Conservation (phyloP, 2,888 invertebrate species). For the Polydrusus cervinus region DNA sequence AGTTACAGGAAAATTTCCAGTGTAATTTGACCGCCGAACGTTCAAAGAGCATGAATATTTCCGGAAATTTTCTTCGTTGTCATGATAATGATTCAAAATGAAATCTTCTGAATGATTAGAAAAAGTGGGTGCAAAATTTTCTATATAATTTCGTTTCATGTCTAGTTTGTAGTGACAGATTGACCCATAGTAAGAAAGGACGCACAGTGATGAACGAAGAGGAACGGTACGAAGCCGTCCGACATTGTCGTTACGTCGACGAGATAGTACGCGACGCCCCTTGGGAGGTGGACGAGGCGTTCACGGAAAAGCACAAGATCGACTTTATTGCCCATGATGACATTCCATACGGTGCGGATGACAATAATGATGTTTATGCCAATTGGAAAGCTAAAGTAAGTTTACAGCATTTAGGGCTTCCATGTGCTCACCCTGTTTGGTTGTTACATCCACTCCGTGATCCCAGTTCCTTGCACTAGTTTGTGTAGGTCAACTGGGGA, state of each 20-base stretch:
- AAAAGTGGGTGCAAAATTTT: no score
- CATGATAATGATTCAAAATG: no score
- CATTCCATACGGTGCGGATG: constrained; percentile 93
- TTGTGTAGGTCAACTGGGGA: no score
- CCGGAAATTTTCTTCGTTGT: no score
- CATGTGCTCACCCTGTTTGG: no score
- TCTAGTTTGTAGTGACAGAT: constrained; percentile 90
- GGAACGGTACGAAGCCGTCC: constrained; percentile 97
- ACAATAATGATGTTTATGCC: constrained; percentile 90
- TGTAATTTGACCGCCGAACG: no score
- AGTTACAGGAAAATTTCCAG: no score
- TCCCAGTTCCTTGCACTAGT: no score
- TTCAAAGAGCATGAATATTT: no score
- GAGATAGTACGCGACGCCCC: constrained; percentile 95
- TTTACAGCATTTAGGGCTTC: not conserved
- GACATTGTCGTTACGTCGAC: constrained; percentile 99
- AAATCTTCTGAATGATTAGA: no score
- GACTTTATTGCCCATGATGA: constrained; percentile 99
- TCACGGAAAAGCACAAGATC: constrained; percentile 94
- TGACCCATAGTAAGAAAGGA: constrained; percentile 95
- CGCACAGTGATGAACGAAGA: constrained; percentile 96
- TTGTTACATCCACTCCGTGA: no score
- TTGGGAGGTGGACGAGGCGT: constrained; percentile 94
- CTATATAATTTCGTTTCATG: constrained; percentile 50
- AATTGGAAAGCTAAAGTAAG: constrained; percentile 87